Evolutionary conservation across 2,113 vertebrate genomes (phyloP), one percentile per base, ranked within the genome.

Genomic region (Tricholaema leucomelas): DNA sequence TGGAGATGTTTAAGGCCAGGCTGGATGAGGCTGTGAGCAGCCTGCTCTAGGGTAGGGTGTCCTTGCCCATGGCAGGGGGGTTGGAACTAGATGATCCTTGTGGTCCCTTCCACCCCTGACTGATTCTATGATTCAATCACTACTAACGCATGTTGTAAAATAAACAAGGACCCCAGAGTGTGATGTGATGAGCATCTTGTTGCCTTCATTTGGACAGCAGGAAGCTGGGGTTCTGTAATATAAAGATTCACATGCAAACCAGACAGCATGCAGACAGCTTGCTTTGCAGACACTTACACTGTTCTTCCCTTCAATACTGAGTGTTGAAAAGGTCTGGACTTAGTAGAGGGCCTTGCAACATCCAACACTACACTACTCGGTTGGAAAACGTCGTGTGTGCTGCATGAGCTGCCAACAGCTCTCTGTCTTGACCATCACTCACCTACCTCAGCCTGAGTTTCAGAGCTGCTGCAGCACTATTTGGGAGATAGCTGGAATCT

Each of bases 281-380:
- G 27, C 60, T 35, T 25, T 69, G 31, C 56, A 86, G 52, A 16
- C 31, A 66, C 33, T 23, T 48, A 23, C 24, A 11, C 50, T 7
- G 31, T 54, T 25, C 52, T 27, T 48, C 48, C 25, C 42, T 70
- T 52, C 8, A 0, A 64, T 35, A 77, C 2, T 1, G 5, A 63
- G 25, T 1, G 2, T 2, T 20, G 6, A 27, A 27, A 61, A 77
- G 28, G 50, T 30, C 5, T 54, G 10, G 13, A n/a, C 40, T 31
- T 27, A n/a, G 13, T 6, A 15, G 14, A 59, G 20, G 30, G 20
- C 38, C 38, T 66, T 66, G 38, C 25, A 52, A 33, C 14, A 56
- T 25, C 17, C 24, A 76, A 15, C 1, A 0, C 40, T 73, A 12
- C 0, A 2, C 31, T 18, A 23, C 15, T 35, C 0, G 1, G n/a